These are phyloP conservation scores for Nesometra sesokonis DNA, from an alignment of 35 echinoderm and acorn worm genomes.

Conservation along the genomic window DNA sequence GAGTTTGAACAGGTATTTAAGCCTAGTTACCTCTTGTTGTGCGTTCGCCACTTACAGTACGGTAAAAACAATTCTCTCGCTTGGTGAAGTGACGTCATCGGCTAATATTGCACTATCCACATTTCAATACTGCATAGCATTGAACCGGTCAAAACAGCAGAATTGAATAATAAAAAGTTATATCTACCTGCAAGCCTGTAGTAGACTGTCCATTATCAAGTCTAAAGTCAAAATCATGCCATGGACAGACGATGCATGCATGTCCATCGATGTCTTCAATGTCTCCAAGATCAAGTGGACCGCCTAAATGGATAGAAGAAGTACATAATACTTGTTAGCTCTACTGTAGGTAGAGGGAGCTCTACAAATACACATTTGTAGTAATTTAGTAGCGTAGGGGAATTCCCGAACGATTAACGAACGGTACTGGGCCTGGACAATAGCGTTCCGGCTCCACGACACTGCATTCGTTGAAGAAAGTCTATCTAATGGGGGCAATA, in stretches of 20 bases:
- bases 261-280: slow-evolving; percentile 73
- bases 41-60: no score
- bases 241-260: slow-evolving; percentile 66
- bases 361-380: not conserved
- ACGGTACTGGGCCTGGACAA: no score
- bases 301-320: slow-evolving; percentile 16
- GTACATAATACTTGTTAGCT: not conserved
- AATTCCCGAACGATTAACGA: no score
- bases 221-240: slow-evolving; percentile 84
- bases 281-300: slow-evolving; percentile 69
- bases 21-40: no score
- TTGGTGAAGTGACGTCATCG: no score
- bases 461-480: not conserved
- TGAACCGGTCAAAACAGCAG: not conserved
- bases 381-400: not conserved
- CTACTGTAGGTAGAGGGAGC: not conserved
- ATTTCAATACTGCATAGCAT: not conserved
- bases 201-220: slow-evolving; percentile 85
- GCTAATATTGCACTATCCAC: no score
- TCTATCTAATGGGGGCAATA: no score
- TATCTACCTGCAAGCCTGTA: slow-evolving; percentile 55
- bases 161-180: not conserved
- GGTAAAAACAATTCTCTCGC: no score
- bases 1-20: no score
- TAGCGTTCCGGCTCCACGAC: no score